Conservation (phyloP, 1,140 invertebrate genomes). For the Drosophila bocki region DNA sequence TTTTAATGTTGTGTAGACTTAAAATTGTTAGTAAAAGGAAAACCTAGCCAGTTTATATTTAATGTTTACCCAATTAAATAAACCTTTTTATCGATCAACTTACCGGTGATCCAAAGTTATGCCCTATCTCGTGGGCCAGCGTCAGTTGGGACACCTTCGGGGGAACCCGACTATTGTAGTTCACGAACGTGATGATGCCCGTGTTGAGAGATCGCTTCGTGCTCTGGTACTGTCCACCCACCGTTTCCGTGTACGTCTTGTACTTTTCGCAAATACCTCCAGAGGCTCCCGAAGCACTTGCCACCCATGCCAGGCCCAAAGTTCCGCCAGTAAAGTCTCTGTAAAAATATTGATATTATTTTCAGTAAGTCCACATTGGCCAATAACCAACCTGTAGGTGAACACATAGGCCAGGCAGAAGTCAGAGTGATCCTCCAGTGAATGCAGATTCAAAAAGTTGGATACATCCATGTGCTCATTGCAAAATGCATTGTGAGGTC, state of each 20-base stretch:
- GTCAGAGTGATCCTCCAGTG: slow-evolving; percentile 97
- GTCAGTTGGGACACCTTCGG: slow-evolving; percentile 99
- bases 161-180: slow-evolving; percentile 98
- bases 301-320: slow-evolving; percentile 98
- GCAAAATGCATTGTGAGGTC: slow-evolving; percentile 96
- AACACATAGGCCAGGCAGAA: slow-evolving; percentile 99
- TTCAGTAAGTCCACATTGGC: not conserved
- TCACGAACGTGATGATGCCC: slow-evolving; percentile 99
- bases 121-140: slow-evolving; percentile 99
- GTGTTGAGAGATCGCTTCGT: slow-evolving; percentile 98
- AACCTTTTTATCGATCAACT: slow-evolving; percentile 69
- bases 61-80: not conserved
- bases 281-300: slow-evolving; percentile 96
- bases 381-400: slow-evolving; percentile 90
- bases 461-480: slow-evolving; percentile 99
- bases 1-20: no score
- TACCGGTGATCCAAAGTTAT: slow-evolving; percentile 99
- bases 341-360: slow-evolving; percentile 10
- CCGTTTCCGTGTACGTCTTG: slow-evolving; percentile 98
- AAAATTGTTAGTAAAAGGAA: not conserved
- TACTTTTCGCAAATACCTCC: slow-evolving; percentile 99
- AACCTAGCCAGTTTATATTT: no score
- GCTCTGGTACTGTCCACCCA: slow-evolving; percentile 96
- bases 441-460: slow-evolving; percentile 99
- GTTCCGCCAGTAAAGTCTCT: slow-evolving; percentile 98